Evolutionary conservation across 2,113 vertebrate genomes (phyloP).

Genomic region (human (Homo sapiens)): GRCh38 chr21:8850501-8851000

Average conservation of each 20-base stretch:
- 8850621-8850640: background rate
- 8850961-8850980: background rate
- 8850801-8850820: background rate
- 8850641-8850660: too few relatives aligned
- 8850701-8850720: too few relatives aligned
- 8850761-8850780: too few relatives aligned
- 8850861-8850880: background rate
- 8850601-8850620: background rate
- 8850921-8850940: background rate
- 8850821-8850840: rapidly evolving
- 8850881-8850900: background rate
- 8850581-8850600: background rate
- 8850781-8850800: background rate
- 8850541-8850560: background rate
- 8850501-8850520: background rate
- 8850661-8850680: too few relatives aligned
- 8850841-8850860: rapidly evolving
- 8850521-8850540: background rate
- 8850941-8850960: background rate
- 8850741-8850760: too few relatives aligned
- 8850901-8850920: background rate
- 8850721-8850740: too few relatives aligned
- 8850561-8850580: background rate
- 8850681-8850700: too few relatives aligned
- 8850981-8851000: background rate